Base-by-base conservation (phyloP, 2,888 invertebrate genomes). In the Ennomos fuscantarius region DNA sequence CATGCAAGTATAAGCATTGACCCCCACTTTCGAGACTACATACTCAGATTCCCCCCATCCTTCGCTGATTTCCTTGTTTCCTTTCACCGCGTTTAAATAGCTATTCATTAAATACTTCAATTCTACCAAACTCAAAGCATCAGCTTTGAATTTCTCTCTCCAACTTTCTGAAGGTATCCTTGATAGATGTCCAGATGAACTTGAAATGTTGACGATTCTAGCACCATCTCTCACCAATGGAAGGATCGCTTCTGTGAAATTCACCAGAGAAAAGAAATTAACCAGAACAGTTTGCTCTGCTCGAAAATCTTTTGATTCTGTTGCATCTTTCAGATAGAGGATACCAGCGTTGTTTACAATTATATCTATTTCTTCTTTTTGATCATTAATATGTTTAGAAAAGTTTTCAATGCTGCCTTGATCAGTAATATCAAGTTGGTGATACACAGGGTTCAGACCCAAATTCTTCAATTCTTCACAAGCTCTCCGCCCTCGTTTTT, bases 301-400 rank as follows among this genome's bases (percentile, higher is more conserved):
- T 77, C 88, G 87, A 9, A 72, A 65, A 0, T 60, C 12, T 53
- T 81, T 84, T 0, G 87, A 57, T 71, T 89, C 87, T n/a, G 66
- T 69, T 1, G 87, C 73, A 55, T 87, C 85, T 70, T 86, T 86
- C 0, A 84, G 69, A 68, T 86, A 89, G 1, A 89, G 66, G 55
- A 91, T 69, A 65, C 94, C 96, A 8, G 96, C 96, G 81, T 96
- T 96, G 73, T 96, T 96, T 8, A 97, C 90, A 12, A 96, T 81
- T 37, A 96, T 81, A 73, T 96, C 95, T 2, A 96, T 81, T 41
- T 95, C 94, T 46, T 93, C 93, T 71, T 95, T 87, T 47, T 88
- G 92, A 8, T 87, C 76, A 68, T 90, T 80, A 1, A 97, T 75
- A 62, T 92, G 92, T 41, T 93, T 84, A 32, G 84, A 78, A 63